phyloP scores from a whole-genome alignment of 2,888 invertebrate species.

The Hirtodrosophila duncani region DNA sequence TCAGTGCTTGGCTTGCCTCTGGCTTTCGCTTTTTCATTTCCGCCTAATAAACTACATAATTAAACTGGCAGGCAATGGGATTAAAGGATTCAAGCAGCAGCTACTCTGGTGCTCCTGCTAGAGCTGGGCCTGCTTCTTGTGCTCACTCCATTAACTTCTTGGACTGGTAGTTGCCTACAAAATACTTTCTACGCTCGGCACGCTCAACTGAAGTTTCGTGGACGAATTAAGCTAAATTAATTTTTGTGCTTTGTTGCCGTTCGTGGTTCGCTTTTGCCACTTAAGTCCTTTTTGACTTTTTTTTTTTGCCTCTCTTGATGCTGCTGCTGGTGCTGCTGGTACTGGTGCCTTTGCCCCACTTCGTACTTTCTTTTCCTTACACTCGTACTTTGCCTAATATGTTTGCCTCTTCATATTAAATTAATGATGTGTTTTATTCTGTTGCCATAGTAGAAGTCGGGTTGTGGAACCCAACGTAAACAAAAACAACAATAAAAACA shows the following conservation, averaged over 20 bases:
- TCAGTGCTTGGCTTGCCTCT: constrained; percentile 53
- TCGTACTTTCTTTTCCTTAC: constrained; percentile 53
- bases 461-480: too few species aligned
- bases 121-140: too few species aligned
- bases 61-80: constrained; percentile 75
- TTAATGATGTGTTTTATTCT: constrained; percentile 72
- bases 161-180: too few species aligned
- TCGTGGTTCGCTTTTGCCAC: constrained; percentile 40
- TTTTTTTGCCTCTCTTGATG: too few species aligned
- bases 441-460: constrained; percentile 19
- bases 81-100: constrained; percentile 64
- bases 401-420: constrained; percentile 52
- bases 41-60: constrained; percentile 77
- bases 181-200: too few species aligned
- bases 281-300: constrained; percentile 54
- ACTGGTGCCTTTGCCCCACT: constrained; percentile 6
- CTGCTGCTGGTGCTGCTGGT: background rate
- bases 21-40: constrained; percentile 75
- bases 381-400: constrained; percentile 15
- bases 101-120: constrained; percentile 20
- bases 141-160: constrained; percentile 43
- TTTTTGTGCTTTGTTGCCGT: constrained; percentile 60
- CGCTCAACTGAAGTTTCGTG: constrained; percentile 51
- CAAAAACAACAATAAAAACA: constrained; percentile 9
- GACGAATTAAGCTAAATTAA: constrained; percentile 74